A percentile compares a stretch with the other conserved stretches of the same genome.
phyloP scores from a whole-genome alignment of 2,888 invertebrate genomes.

The Mimumesa dahlbomi region DNA sequence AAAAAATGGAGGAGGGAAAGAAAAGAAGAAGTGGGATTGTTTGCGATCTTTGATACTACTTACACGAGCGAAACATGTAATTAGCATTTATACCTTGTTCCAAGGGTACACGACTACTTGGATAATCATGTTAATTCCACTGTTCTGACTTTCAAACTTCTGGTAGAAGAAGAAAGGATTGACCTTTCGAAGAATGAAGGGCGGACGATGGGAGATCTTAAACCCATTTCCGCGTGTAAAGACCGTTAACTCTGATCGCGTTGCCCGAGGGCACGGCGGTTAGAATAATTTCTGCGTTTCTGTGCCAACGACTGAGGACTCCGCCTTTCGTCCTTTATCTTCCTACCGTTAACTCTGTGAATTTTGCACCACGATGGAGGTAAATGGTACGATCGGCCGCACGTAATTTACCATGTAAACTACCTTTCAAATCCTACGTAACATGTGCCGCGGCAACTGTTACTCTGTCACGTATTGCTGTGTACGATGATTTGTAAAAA shows the following conservation, averaged over 20 bases:
- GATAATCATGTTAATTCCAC: too few species aligned
- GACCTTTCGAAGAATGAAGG: conserved; percentile 55
- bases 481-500: too few species aligned
- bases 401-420: conserved; percentile 40
- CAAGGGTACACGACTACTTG: too few species aligned
- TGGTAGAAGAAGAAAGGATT: conserved; percentile 32
- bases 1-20: too few species aligned
- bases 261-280: conserved; percentile 52
- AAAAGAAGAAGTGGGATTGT: too few species aligned
- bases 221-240: conserved; percentile 59
- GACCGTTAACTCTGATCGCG: conserved; percentile 66
- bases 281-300: conserved; percentile 65
- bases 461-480: too few species aligned
- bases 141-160: conserved; percentile 5
- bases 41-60: too few species aligned
- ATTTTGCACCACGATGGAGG: conserved; percentile 36
- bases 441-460: too few species aligned
- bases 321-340: conserved; percentile 50
- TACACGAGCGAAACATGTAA: too few species aligned
- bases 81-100: too few species aligned
- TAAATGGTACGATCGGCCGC: conserved; percentile 25
- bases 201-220: conserved; percentile 48
- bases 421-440: conserved; percentile 11
- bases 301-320: conserved; percentile 52
- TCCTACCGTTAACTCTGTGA: conserved; percentile 42